Conservation (phyloP, 2,113 vertebrate species). For the Silurus glanis region DNA sequence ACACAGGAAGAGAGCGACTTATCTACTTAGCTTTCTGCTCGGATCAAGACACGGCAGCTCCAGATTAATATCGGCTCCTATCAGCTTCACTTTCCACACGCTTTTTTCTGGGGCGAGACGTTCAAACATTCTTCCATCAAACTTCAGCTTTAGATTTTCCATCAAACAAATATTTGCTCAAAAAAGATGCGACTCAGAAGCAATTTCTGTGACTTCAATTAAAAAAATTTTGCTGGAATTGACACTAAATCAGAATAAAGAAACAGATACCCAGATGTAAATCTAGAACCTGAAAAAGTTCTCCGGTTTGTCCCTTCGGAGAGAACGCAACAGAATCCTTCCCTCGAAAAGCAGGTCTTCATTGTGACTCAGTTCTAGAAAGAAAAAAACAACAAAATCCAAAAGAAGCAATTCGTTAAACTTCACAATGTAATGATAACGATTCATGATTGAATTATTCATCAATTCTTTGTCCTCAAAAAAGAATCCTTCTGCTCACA, state of each 20-base stretch:
- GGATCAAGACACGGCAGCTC: not conserved
- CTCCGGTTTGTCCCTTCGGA: not conserved
- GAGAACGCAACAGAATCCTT: not conserved
- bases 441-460: no score
- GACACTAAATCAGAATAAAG: not conserved
- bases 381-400: no score
- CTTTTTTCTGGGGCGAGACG: not conserved
- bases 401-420: no score
- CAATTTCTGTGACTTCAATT: not conserved
- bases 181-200: not conserved
- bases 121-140: not conserved
- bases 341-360: not conserved
- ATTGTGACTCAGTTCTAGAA: not conserved
- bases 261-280: not conserved
- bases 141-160: not conserved
- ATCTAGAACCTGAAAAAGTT: not conserved
- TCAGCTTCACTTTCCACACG: not conserved
- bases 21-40: slow-evolving; percentile 1
- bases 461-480: not conserved
- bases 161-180: not conserved
- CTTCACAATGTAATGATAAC: no score
- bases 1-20: slow-evolving; percentile 23
- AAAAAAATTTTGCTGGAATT: not conserved
- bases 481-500: not conserved
- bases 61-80: not conserved